Evolutionary conservation across 2,888 invertebrate genomes (phyloP).

Genomic region (Ditula angustiorana): DNA sequence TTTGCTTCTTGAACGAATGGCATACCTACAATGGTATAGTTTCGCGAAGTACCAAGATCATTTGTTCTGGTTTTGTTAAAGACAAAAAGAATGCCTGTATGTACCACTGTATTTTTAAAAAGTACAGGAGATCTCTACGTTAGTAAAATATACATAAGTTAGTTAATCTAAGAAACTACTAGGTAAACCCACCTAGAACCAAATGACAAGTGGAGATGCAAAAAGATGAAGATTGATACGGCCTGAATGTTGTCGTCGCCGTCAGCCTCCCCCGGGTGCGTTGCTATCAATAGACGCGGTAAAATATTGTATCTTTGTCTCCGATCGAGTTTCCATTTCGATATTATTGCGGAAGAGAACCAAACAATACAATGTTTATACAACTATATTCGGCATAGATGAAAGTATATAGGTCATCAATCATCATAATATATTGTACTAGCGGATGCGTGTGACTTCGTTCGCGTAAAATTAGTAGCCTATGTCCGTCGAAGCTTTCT

Average conservation of each 20-base stretch:
- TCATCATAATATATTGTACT: too few species aligned
- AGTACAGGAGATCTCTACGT: too few species aligned
- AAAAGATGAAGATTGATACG: conserved; percentile 23
- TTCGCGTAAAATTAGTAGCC: too few species aligned
- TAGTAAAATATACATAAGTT: too few species aligned
- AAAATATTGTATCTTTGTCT: conserved; percentile 29
- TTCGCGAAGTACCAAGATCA: too few species aligned
- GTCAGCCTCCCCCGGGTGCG: conserved; percentile 13
- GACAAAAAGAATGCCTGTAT: too few species aligned
- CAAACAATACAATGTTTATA: not conserved
- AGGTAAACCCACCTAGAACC: not conserved
- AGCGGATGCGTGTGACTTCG: too few species aligned
- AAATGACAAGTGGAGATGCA: not conserved
- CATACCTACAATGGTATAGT: too few species aligned
- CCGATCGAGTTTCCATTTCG: not conserved
- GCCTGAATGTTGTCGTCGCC: conserved; percentile 1
- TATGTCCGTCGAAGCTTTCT: too few species aligned
- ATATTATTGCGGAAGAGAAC: conserved; percentile 5
- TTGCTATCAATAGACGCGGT: conserved; percentile 24
- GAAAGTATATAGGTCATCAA: not conserved
- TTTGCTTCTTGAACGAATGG: too few species aligned
- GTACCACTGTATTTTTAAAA: too few species aligned
- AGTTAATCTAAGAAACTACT: not conserved
- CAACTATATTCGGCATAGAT: not conserved
- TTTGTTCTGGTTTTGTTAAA: too few species aligned